These are phyloP conservation scores for Meda fulgida DNA, from an alignment of 2,797 vertebrate species.

Conservation along the genomic window DNA sequence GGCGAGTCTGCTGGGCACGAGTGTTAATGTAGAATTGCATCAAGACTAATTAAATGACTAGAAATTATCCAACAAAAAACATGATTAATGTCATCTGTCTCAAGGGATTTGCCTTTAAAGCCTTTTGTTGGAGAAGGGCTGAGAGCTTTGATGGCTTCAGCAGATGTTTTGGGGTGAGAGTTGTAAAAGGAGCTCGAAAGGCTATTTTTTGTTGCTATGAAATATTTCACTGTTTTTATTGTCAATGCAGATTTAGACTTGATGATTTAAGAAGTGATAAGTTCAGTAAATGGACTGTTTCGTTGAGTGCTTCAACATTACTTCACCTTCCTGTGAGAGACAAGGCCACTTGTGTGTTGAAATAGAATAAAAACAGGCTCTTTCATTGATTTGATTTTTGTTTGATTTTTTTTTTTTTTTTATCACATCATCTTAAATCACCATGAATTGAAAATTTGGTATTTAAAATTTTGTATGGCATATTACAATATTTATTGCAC, in stretches of 20 bases:
- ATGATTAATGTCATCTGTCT: slow-evolving; percentile 68
- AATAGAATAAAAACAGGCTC: not conserved
- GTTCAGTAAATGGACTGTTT: slow-evolving; percentile 14
- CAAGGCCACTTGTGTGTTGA: not conserved
- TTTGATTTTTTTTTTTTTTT: not conserved
- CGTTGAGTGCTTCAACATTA: not conserved
- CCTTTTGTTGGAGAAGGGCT: slow-evolving; percentile 70
- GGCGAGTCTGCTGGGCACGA: slow-evolving; percentile 55
- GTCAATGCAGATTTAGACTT: slow-evolving; percentile 29
- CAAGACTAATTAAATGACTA: slow-evolving; percentile 68
- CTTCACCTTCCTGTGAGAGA: not conserved
- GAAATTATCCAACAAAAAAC: slow-evolving; percentile 69
- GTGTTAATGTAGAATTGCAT: slow-evolving; percentile 62
- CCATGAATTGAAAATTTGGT: not conserved
- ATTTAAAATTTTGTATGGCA: not conserved
- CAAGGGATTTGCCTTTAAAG: slow-evolving; percentile 64
- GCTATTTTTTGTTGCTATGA: slow-evolving; percentile 56
- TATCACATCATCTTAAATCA: not conserved
- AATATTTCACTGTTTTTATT: slow-evolving; percentile 45
- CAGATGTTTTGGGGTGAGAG: slow-evolving; percentile 69
- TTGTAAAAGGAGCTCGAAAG: slow-evolving; percentile 64
- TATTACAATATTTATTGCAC: not conserved
- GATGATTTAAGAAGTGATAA: slow-evolving; percentile 26
- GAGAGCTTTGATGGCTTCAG: slow-evolving; percentile 67
- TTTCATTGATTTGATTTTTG: not conserved